phyloP scores from a whole-genome alignment of 2,113 vertebrate genomes.

The Pachypanchax playfairii region DNA sequence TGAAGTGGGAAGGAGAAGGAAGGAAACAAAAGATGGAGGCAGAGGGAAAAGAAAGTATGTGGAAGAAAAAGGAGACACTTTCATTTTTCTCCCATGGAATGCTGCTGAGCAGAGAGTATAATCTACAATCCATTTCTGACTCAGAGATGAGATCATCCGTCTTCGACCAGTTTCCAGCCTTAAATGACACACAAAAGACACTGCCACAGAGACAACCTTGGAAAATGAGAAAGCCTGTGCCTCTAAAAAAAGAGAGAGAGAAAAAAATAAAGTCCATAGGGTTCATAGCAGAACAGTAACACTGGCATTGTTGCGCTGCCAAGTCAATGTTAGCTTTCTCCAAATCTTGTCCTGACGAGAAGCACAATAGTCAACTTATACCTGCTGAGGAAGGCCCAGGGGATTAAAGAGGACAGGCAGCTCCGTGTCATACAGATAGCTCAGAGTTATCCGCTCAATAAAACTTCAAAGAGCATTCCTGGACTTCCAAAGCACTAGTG shows the following conservation, averaged over 20 bases:
- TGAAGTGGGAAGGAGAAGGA: conserved; percentile 21
- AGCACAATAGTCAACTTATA: conserved; percentile 64
- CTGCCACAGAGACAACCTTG: conserved; percentile 29
- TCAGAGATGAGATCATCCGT: conserved; percentile 57
- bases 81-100: conserved; percentile 42
- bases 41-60: background rate
- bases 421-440: conserved; percentile 61
- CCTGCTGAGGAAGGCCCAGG: conserved; percentile 43
- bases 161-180: conserved; percentile 40
- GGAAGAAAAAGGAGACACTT: conserved; percentile 34
- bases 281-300: conserved; percentile 27
- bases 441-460: conserved; percentile 71
- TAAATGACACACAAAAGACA: conserved; percentile 45
- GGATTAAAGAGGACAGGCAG: conserved; percentile 59
- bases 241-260: conserved; percentile 23
- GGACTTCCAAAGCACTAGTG: conserved; percentile 42
- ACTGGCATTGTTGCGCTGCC: conserved; percentile 48
- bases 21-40: conserved; percentile 5
- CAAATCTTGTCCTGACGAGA: conserved; percentile 56
- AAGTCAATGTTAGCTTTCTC: conserved; percentile 55
- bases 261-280: conserved; percentile 29
- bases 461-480: conserved; percentile 77
- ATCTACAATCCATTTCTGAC: conserved; percentile 51
- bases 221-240: conserved; percentile 33
- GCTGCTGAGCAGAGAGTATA: conserved; percentile 32